Base-by-base conservation (phyloP, 37 sponge, comb jelly and placozoan species). In the Agelas oroides region DNA sequence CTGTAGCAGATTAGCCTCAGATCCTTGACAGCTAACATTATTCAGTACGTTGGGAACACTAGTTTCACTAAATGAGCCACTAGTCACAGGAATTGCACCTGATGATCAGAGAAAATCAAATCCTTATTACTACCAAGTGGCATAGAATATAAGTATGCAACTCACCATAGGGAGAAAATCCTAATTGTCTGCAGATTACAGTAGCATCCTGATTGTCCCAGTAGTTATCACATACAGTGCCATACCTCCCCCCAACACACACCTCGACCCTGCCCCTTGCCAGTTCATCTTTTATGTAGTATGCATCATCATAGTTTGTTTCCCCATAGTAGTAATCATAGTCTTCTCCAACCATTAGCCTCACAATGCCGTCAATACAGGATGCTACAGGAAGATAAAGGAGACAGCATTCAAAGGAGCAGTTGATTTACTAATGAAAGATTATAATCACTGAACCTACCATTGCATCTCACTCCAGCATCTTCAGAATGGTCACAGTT, bases 401-500 rank as follows among this genome's bases (percentile, higher is more conserved):
- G n/a, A n/a, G n/a, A n/a, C n/a, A n/a, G n/a, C n/a, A n/a, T n/a
- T n/a, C n/a, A n/a, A n/a, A n/a, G n/a, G n/a, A n/a, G n/a, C n/a
- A n/a, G n/a, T n/a, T n/a, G n/a, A n/a, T n/a, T n/a, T n/a, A n/a
- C n/a, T n/a, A n/a, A n/a, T n/a, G n/a, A 34, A 3, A 23, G 2
- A n/a, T n/a, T n/a, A n/a, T n/a, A n/a, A n/a, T n/a, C n/a, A 46
- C 27, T 25, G 39, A 40, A 21, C 70, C n/a, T n/a, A 85, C 86
- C 59, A 59, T 76, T 60, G 77, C 86, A 85, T 3, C 28, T 18
- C 12, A 85, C 78, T 25, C 71, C 86, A 37, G 61, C 86, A 70
- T 85, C 86, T 52, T 70, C 71, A 17, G 71, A 36, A 70, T 77
- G 78, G 30, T 85, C 70, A 77, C 86, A 85, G 86, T 62, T 85